Evolutionary conservation across 2,113 vertebrate species (phyloP), one percentile per base, ranked within the genome.

Genomic region (Leptosomus discolor): DNA sequence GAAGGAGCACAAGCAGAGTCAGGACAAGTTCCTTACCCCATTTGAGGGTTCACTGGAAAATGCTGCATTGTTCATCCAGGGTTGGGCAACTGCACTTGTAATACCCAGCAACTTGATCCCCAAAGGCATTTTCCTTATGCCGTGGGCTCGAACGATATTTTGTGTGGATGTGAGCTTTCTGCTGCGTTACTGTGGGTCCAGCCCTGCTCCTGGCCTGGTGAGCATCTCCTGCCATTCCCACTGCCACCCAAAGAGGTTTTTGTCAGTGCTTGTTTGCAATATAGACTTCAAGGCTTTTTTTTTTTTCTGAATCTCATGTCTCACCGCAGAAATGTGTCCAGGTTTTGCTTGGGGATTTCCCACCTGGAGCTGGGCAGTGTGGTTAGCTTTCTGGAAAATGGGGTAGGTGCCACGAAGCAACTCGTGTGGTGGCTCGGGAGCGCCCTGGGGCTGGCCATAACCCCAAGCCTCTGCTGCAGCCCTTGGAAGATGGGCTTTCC

Each of bases 61-160:
- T 1, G 13, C 5, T 32, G 50, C 9, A 0, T 4, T 3, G 2
- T 9, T 32, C 46, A 8, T 8, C 26, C 46, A 4, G 34, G 7
- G 30, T 1, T 19, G 30, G 12, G 10, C 12, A 7, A 1, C 1
- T 4, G 53, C 48, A 0, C 41, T 11, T 15, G 2, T 27, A 8
- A 32, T 0, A 2, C 29, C 19, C 74, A 45, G 15, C 13, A 53
- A 2, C 22, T 24, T 9, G 6, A 23, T 10, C 7, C 65, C 76
- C 43, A 18, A 4, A 32, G 34, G 39, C 2, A 1, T 36, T 37
- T 15, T 57, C 71, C 30, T 19, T 21, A 0, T 4, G 13, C 16
- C 3, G 4, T 3, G 4, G 19, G 2, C 48, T 3, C 2, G 50
- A 1, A 1, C 0, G 17, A 2, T 7, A 37, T 2, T 48, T 6